These are phyloP conservation scores for Coelopa frigida DNA, from an alignment of 1,140 invertebrate genomes.

Conservation along the genomic window DNA sequence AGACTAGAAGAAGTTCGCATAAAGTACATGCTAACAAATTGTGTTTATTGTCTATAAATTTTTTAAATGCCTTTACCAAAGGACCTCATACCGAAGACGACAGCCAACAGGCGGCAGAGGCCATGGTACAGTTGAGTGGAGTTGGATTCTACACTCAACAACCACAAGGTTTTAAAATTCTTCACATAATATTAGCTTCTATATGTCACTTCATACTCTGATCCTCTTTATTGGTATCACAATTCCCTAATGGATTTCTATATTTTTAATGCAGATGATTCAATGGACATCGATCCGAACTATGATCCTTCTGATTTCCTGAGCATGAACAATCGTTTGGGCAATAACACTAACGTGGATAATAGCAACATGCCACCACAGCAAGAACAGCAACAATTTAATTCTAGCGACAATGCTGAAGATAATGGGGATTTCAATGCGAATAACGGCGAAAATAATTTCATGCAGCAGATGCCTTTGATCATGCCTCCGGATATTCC, in stretches of 20 bases:
- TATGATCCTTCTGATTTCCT: slow-evolving; percentile 83
- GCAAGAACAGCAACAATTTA: slow-evolving; percentile 4
- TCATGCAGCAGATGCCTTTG: slow-evolving; percentile 19
- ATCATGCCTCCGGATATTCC: slow-evolving; percentile 22
- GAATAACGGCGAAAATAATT: neutral
- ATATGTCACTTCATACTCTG: neutral
- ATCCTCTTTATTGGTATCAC: neutral
- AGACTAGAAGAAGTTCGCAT: slow-evolving; percentile 2
- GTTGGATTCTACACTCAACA: slow-evolving; percentile 60
- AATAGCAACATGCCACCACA: neutral
- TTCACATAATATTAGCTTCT: neutral
- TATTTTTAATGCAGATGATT: slow-evolving; percentile 54
- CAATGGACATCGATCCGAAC: slow-evolving; percentile 72
- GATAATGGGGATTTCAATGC: neutral
- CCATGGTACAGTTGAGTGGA: slow-evolving; percentile 76
- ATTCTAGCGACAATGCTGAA: slow-evolving; percentile 5
- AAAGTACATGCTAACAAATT: neutral
- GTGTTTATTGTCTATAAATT: neutral
- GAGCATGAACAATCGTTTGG: slow-evolving; percentile 35
- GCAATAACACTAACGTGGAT: slow-evolving; percentile 11
- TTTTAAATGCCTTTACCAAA: slow-evolving; percentile 19
- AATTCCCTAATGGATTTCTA: neutral
- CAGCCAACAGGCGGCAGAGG: slow-evolving; percentile 73
- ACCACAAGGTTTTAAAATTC: slow-evolving; percentile 44
- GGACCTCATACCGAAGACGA: slow-evolving; percentile 59